Base-by-base conservation (phyloP, 2,113 vertebrate genomes). In the Prunella fulvescens region DNA sequence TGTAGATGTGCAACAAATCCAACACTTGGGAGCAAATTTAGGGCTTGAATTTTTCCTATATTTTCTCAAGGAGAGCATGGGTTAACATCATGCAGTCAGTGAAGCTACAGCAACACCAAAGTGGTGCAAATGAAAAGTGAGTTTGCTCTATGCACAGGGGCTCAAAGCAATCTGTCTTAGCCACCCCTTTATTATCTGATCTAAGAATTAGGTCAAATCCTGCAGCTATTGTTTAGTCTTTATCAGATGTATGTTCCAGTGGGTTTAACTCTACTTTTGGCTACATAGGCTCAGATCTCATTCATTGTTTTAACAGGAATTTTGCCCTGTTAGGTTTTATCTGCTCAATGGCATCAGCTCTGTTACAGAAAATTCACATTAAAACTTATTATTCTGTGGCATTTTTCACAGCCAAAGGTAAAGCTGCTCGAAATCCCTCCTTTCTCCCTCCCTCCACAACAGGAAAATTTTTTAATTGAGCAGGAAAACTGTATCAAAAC, bases 191-290 rank as follows among this genome's bases (percentile, higher is more conserved):
- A 93, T 94, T 74, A 96, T 78, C 72, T 69, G 80, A 86, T 78
- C 48, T 74, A 84, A 88, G 91, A 96, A 95, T 93, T 81, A 96
- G 92, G 95, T 90, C 90, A 93, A 95, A 84, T 94, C 72, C 76
- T 94, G 64, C 31, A 90, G 94, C 90, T 78, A 88, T 28, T 93
- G n/a, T 93, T 95, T 81, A 74, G 67, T 64, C 60, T 92, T 92
- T 88, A 81, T 81, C 60, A 90, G 48, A 77, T 53, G 18, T 48
- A 74, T 67, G 72, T 90, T 83, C 82, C 72, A 77, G 14, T 17
- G 25, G 31, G 64, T 88, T 93, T 94, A 88, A 83, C 29, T 83
- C 53, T 72, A 51, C 45, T 62, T 62, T 66, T 10, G 4, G 44
- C 54, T 90, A 77, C 71, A 47, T 7, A 88, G 42, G 33, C 35